A percentile compares a stretch with the other conserved stretches of the same genome.
These are phyloP conservation scores for Oryzaephilus surinamensis DNA, from an alignment of 1,140 invertebrate species.

Conservation along the genomic window DNA sequence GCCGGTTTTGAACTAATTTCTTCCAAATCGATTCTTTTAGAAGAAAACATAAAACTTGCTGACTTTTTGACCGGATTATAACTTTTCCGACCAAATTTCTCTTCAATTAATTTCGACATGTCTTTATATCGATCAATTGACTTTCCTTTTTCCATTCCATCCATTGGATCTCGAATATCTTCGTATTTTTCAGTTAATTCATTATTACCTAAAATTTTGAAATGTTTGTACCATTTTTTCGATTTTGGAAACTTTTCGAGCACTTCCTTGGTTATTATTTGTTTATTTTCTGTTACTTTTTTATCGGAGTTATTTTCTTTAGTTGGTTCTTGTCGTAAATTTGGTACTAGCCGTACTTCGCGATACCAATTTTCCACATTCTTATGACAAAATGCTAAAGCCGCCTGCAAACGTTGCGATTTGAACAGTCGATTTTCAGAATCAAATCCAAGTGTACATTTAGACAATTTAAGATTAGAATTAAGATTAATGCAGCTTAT, in stretches of 20 bases:
- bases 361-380: conserved; percentile 29
- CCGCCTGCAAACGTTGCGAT: conserved; percentile 26
- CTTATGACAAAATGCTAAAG: conserved; percentile 27
- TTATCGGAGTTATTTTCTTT: no score
- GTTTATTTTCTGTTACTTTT: conserved; percentile 19
- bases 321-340: conserved; percentile 18
- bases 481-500: conserved; percentile 28
- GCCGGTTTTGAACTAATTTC: conserved; percentile 20
- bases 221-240: conserved; percentile 31
- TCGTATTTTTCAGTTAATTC: conserved; percentile 10
- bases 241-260: conserved; percentile 29
- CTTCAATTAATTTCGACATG: conserved; percentile 31
- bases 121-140: conserved; percentile 30
- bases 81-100: conserved; percentile 26
- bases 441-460: conserved; percentile 28
- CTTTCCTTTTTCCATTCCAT: conserved; percentile 24
- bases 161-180: conserved; percentile 15
- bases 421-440: conserved; percentile 29
- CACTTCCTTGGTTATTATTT: conserved; percentile 28
- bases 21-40: conserved; percentile 23
- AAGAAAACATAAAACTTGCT: conserved; percentile 31
- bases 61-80: conserved; percentile 32
- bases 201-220: conserved; percentile 20
- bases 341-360: conserved; percentile 26
- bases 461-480: conserved; percentile 23